Percentiles rank a stretch among this genome's conserved stretches.
phyloP scores from a whole-genome alignment of 2,797 vertebrate species.

The Dicrostonyx torquatus region DNA sequence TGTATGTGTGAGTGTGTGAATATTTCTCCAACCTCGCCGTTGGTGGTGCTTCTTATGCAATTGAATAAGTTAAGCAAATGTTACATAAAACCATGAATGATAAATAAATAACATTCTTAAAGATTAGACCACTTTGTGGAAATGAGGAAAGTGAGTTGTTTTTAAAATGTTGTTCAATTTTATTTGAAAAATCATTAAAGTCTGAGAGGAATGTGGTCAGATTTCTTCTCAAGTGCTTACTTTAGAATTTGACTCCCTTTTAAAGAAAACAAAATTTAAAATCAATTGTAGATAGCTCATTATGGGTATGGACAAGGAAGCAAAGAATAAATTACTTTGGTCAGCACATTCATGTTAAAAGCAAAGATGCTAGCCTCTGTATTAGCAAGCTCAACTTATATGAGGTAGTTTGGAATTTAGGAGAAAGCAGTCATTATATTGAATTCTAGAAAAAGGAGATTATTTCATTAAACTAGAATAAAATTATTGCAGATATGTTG shows the following conservation, averaged over 20 bases:
- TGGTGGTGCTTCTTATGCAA: background rate
- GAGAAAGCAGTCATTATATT: background rate
- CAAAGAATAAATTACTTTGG: background rate
- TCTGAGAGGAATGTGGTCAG: background rate
- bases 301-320: background rate
- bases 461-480: background rate
- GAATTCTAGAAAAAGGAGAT: background rate
- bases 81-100: background rate
- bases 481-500: background rate
- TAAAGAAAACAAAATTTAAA: conserved; percentile 28
- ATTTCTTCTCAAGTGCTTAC: conserved; percentile 18
- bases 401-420: conserved; percentile 9
- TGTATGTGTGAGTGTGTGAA: background rate
- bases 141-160: conserved; percentile 34
- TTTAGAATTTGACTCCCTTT: conserved; percentile 15
- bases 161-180: conserved; percentile 41
- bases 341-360: background rate
- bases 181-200: conserved; percentile 49
- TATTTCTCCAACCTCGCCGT: background rate
- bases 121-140: conserved; percentile 9
- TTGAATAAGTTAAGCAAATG: conserved; percentile 34
- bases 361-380: background rate
- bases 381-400: background rate
- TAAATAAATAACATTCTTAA: conserved; percentile 10
- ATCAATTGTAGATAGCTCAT: background rate